Base-by-base conservation (phyloP, 2,888 invertebrate genomes). In the Caenorhabditis afra region DNA sequence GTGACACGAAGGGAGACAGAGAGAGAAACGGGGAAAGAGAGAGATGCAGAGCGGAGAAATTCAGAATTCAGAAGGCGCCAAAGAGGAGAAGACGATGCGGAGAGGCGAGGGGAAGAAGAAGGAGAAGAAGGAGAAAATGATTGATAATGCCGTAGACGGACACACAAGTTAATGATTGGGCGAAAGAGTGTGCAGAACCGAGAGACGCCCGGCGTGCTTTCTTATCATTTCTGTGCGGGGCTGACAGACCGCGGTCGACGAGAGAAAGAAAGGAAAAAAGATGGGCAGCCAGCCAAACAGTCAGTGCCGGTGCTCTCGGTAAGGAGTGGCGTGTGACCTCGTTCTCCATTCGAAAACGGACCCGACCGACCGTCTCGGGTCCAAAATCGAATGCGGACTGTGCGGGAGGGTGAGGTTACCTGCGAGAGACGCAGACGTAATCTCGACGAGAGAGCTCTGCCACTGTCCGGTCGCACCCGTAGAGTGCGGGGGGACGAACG, bases 121-220 rank as follows among this genome's bases (percentile, higher is more conserved):
- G 62, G 64, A 47, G 58, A 50, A 47, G 61, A 62, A 70, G 61
- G 52, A 70, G 62, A 57, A 64, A 71, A 71, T 71, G 71, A 71
- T 71, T 71, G 71, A 71, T 71, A 71, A 71, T 71, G 64, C 71
- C 71, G 71, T 71, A 64, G 71, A 64, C 57, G 71, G 71, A 64
- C 71, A 64, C 71, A 71, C 70, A 71, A 71, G 71, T 71, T 71
- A 71, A 71, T 64, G 71, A 71, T 49, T 7, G 29, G 20, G 29
- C n/a, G 18, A 71, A 18, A 41, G 41, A 57, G 62, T 35, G 47
- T 23, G 47, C 4, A 0, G 12, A 44, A 7, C 7, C 12, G 22
- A 29, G 71, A 64, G 62, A 57, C 35, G 16, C 2, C 7, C 47
- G 53, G 44, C 35, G 59, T 61, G 64, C 62, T 71, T 71, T 62